Evolutionary conservation across 37 sponge, comb jelly and placozoan genomes (phyloP), one percentile per base, ranked within the genome.

Genomic region (Cliona cf. orientalis): DNA sequence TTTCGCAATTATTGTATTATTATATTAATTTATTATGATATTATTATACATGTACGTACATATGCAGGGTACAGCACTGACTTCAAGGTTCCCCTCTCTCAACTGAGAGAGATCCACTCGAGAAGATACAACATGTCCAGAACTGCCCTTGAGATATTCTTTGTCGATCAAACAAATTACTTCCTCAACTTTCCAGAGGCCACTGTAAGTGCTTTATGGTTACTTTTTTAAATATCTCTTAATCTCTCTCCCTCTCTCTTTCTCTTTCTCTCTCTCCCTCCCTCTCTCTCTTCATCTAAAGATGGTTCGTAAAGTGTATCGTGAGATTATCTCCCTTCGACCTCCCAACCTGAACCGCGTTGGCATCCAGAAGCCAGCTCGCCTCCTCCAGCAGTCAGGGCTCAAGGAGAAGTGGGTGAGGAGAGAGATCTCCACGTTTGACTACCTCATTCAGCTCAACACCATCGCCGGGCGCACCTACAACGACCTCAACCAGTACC

Each of bases 401-500:
- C 80, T 94, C 40, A 94, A 91, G 14, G 46, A 87, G 80, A 95
- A 93, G 55, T 97, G 98, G 98, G 73, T 88, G 41, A 71, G 84
- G 37, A 65, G 94, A 37, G 85, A 95, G 74, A 95, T 97, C 57
- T 87, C 80, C 32, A 97, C 92, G 83, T 97, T 97, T 93, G 96
- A 97, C 63, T 97, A 97, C 72, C 84, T 97, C 58, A 97, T 97
- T 91, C 91, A 95, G 71, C 79, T 97, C 28, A 97, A 97, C 85
- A 97, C 94, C 41, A 92, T 97, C 28, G 86, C 98, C 21, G 98
- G 98, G 11, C 49, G 98, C 38, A 95, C 95, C 2, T 97, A 95
- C 87, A 97, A 97, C 58, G 98, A 97, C 78, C 91, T 97, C 81
- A 95, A 92, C 73, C 98, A 97, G 68, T 97, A 97, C 71, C 98